These are phyloP conservation scores for Spilarctia lutea DNA, from an alignment of 2,888 invertebrate genomes.

Conservation along the genomic window DNA sequence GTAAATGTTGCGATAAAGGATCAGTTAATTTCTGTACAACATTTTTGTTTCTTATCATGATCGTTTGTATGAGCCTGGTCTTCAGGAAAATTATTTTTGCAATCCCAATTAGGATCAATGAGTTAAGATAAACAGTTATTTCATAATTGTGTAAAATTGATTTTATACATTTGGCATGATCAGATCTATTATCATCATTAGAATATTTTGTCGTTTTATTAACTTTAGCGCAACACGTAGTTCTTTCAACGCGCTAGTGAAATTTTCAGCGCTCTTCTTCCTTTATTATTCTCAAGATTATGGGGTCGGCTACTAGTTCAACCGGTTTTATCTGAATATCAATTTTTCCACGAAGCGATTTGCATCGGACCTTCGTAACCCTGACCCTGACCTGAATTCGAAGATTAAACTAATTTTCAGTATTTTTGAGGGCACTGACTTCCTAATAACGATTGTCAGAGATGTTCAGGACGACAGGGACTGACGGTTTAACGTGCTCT, in stretches of 20 bases:
- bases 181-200: neutral
- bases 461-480: too few relatives aligned
- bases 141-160: neutral
- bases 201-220: neutral
- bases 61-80: constrained; percentile 5
- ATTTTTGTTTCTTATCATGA: constrained; percentile 19
- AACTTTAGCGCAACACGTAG: neutral
- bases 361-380: too few relatives aligned
- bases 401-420: too few relatives aligned
- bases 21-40: constrained; percentile 47
- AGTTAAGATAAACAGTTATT: neutral
- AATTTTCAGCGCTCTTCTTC: too few relatives aligned
- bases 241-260: neutral
- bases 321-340: too few relatives aligned
- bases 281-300: too few relatives aligned
- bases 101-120: constrained; percentile 8
- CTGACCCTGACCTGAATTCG: too few relatives aligned
- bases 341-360: too few relatives aligned
- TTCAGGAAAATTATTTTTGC: constrained; percentile 15
- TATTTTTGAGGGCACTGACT: too few relatives aligned
- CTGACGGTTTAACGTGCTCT: too few relatives aligned
- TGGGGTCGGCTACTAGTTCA: too few relatives aligned
- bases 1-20: constrained; percentile 40
- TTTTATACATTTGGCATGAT: neutral
- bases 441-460: too few relatives aligned